Evolutionary conservation across 2,888 invertebrate species (phyloP).

Genomic region (Drosophila cyrtoloma): DNA sequence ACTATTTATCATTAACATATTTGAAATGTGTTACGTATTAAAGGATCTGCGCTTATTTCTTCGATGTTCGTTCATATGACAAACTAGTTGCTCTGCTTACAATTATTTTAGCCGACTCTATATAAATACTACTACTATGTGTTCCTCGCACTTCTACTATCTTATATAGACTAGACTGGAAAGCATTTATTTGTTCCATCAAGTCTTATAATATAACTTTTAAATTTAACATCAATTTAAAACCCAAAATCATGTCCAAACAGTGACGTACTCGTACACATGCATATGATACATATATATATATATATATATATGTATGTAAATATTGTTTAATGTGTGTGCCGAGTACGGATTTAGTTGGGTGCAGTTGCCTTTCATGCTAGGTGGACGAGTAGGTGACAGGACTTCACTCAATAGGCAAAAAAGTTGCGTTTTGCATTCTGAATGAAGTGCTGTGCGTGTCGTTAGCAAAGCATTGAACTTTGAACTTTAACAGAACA

Average conservation of each 20-base stretch:
- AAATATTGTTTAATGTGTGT: background rate
- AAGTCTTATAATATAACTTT: background rate
- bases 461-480: conserved; percentile 9
- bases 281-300: background rate
- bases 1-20: background rate
- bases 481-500: conserved; percentile 14
- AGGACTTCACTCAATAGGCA: conserved; percentile 6
- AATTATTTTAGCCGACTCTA: background rate
- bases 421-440: conserved; percentile 11
- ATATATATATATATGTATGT: background rate
- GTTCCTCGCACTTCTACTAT: background rate
- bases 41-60: background rate
- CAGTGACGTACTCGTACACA: background rate
- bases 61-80: background rate
- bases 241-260: background rate
- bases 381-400: conserved; percentile 3
- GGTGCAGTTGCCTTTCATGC: conserved; percentile 1
- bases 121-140: background rate
- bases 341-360: background rate
- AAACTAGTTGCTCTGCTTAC: background rate
- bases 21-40: background rate
- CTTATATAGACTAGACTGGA: background rate
- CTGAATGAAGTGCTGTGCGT: conserved; percentile 5
- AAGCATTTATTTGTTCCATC: background rate
- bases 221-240: background rate